A percentile compares a stretch with the other conserved stretches of the same genome.
Conservation (phyloP, 2,888 invertebrate genomes). For the Drosophila anomalipes region DNA sequence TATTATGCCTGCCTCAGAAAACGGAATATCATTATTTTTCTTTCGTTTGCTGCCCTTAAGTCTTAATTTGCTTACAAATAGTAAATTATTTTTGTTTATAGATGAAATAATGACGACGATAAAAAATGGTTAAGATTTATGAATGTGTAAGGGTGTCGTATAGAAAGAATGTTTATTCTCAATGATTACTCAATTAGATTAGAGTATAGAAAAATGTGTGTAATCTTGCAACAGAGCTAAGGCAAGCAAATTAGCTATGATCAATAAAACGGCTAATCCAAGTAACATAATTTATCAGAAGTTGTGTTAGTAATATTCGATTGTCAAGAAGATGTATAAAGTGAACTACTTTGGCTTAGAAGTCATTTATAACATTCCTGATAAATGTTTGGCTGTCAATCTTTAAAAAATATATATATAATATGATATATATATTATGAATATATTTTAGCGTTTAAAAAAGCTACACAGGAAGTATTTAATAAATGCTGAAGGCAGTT, state of each 20-base stretch:
- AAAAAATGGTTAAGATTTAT: slow-evolving; percentile 14
- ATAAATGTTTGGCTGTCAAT: not conserved
- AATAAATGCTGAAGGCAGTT: slow-evolving; percentile 10
- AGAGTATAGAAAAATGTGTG: not conserved
- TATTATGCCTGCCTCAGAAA: slow-evolving; percentile 1
- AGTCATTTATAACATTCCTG: not conserved
- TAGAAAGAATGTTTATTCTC: not conserved
- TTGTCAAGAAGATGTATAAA: not conserved
- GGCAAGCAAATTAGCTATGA: not conserved
- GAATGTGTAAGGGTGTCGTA: slow-evolving; percentile 14
- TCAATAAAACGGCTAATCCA: not conserved
- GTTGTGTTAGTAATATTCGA: not conserved
- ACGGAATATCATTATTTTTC: slow-evolving; percentile 32
- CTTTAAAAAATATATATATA: not conserved
- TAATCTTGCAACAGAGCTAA: not conserved
- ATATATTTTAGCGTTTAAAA: not conserved
- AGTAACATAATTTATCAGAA: not conserved
- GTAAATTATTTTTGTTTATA: slow-evolving; percentile 33
- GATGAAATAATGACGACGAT: slow-evolving; percentile 26
- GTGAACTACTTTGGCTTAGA: not conserved
- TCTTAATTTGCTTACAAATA: slow-evolving; percentile 25
- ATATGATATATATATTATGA: too few relatives aligned
- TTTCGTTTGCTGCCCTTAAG: slow-evolving; percentile 13
- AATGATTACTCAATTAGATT: not conserved
- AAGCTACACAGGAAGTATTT: not conserved